Evolutionary conservation across 2,797 vertebrate species (phyloP), one percentile per base, ranked within the genome.

Genomic region (Micropoecilia bifurca): DNA sequence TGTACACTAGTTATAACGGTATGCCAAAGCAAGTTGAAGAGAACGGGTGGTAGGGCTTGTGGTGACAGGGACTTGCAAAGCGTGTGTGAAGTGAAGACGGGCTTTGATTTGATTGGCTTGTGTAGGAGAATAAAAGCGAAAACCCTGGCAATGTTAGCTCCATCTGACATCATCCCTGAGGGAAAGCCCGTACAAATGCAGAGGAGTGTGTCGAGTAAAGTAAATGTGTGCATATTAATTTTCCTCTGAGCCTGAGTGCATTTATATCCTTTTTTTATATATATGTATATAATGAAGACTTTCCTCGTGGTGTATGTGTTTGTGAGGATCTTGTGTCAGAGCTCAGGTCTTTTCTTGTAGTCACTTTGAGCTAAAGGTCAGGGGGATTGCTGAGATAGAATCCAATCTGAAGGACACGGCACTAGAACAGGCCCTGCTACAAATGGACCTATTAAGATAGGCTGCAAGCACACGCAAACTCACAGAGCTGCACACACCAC

Each of bases 321-420:
- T 76, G 78, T 84, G 80, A 85, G 82, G 71, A 72, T 79, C 78
- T 74, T 81, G 82, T 91, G 87, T 86, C 55, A 68, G 76, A 71
- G 84, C 88, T 74, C 84, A 85, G 87, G 90, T 92, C 93, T 82
- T 89, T 79, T 90, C 92, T 88, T 85, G 91, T 93, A 88, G 88
- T 91, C 85, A 93, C 92, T 94, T 92, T 87, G 92, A 94, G 92
- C 78, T 86, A 95, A 95, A 96, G 93, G 94, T 95, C 94, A 95
- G 92, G 86, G 81, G 89, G 90, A 93, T 94, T 89, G 88, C 89
- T 89, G 90, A 86, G 91, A 93, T 95, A 93, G 90, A 91, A 94
- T 95, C 92, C 92, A 91, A 90, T 94, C 91, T 95, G 90, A 94
- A 94, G 91, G 92, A 95, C 94, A 94, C 85, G 7, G 87, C 90